These are phyloP conservation scores for Acanthosepion lycidas DNA, from an alignment of 2,888 invertebrate genomes.

Conservation along the genomic window DNA sequence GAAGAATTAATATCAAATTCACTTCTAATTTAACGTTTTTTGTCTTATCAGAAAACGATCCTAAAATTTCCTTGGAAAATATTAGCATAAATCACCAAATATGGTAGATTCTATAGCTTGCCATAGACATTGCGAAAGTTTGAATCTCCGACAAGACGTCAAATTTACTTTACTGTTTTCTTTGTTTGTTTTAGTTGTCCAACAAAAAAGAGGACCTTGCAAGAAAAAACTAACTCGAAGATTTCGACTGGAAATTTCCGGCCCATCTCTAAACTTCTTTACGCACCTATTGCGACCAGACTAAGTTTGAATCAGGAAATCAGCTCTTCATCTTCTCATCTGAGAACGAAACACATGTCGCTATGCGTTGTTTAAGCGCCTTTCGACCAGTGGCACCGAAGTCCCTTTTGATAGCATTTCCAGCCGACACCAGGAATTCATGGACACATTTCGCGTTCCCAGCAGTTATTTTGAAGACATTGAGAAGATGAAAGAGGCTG, in stretches of 20 bases:
- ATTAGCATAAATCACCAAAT: too few relatives aligned
- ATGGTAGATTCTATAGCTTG: too few relatives aligned
- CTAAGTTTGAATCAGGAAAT: background rate
- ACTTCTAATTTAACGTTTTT: too few relatives aligned
- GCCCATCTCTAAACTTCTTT: constrained; percentile 24
- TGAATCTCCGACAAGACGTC: too few relatives aligned
- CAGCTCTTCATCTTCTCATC: background rate
- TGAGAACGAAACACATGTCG: constrained; percentile 47
- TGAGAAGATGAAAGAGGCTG: too few relatives aligned
- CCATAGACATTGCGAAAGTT: too few relatives aligned
- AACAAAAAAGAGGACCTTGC: constrained; percentile 87
- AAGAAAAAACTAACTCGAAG: constrained; percentile 72
- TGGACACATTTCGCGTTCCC: background rate
- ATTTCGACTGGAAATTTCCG: constrained; percentile 42
- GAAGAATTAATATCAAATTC: too few relatives aligned
- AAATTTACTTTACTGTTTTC: background rate
- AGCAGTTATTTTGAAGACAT: background rate
- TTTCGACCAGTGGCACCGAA: constrained; percentile 57
- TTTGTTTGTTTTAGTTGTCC: constrained; percentile 80
- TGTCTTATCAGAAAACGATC: too few relatives aligned
- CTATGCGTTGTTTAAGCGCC: constrained; percentile 55
- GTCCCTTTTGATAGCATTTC: background rate
- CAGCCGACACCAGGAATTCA: background rate
- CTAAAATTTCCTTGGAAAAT: too few relatives aligned
- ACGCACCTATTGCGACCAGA: background rate